Evolutionary conservation across 2,113 vertebrate genomes (phyloP), one percentile per base, ranked within the genome.

Genomic region (Eonycteris spelaea): DNA sequence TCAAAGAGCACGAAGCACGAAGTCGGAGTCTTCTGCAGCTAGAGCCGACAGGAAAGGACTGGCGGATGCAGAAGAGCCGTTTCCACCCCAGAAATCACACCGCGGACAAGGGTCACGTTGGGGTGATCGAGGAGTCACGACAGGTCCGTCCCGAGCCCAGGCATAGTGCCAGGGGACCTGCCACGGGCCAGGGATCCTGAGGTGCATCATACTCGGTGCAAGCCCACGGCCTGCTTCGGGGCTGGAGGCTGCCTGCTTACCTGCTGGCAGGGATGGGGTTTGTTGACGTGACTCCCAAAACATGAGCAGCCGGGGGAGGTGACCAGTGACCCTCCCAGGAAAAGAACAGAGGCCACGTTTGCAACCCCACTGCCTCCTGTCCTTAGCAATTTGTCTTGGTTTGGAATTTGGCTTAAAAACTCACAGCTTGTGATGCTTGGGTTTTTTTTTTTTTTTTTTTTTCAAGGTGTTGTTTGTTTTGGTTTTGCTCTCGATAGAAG

Each of bases 131-230:
- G 10, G 74, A 59, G 12, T 51, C 40, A 35, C 48, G 45, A 16
- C 48, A 55, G 74, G 19, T 13, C 8, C 10, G 10, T 38, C 68
- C 48, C 43, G 13, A 48, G 33, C 18, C 26, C 24, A 35, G 26
- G 18, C 1, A 1, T 16, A 61, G 11, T 26, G n/a, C 45, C 22
- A 6, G 30, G 70, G 28, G 21, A 16, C 7, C 15, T 28, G 35
- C 28, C 3, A 2, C 0, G 59, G 13, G 53, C 51, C 2, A 6
- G 35, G 57, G 26, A 38, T 26, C 24, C 43, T 43, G 5, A 51
- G 40, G 8, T 1, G 7, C 7, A 6, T 11, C 24, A 45, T 7
- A 28, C 59, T n/a, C n/a, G 5, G 40, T 18, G 18, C 9, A 0
- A 53, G 55, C n/a, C 43, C 40, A 4, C 35, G 6, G 86, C 43